phyloP scores from a whole-genome alignment of 53 echinoderm and acorn worm species.

The Antedon mediterranea region DNA sequence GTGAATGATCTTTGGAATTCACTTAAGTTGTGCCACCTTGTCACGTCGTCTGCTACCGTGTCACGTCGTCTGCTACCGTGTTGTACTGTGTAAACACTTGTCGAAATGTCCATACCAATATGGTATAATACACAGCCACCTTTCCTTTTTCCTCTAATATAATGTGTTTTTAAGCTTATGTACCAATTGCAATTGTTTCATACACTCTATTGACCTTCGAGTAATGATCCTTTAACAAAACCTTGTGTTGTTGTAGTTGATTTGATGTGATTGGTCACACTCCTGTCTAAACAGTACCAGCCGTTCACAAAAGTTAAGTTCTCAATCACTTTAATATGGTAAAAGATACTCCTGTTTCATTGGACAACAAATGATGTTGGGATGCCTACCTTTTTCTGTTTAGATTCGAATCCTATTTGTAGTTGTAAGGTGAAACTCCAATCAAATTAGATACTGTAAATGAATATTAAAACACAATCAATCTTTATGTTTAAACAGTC shows the following conservation, averaged over 20 bases:
- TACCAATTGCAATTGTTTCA: neutral
- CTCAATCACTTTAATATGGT: neutral
- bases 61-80: too few relatives aligned
- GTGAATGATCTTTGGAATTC: too few relatives aligned
- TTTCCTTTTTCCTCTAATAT: neutral
- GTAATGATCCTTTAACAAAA: neutral
- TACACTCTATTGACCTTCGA: neutral
- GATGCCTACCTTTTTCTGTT: neutral
- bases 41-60: too few relatives aligned
- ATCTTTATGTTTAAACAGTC: too few relatives aligned
- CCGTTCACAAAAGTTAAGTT: neutral
- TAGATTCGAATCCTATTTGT: neutral
- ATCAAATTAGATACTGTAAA: too few relatives aligned
- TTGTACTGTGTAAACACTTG: neutral
- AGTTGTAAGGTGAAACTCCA: neutral
- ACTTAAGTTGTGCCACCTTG: too few relatives aligned
- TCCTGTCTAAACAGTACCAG: neutral
- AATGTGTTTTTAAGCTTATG: neutral
- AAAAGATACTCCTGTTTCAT: neutral
- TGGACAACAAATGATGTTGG: neutral
- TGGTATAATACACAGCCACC: neutral
- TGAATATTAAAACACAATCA: too few relatives aligned
- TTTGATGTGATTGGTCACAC: neutral
- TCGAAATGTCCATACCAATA: neutral
- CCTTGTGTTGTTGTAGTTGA: neutral